Evolutionary conservation across 2,888 invertebrate genomes (phyloP), one percentile per base, ranked within the genome.

Genomic region (Halictus quadricinctus): DNA sequence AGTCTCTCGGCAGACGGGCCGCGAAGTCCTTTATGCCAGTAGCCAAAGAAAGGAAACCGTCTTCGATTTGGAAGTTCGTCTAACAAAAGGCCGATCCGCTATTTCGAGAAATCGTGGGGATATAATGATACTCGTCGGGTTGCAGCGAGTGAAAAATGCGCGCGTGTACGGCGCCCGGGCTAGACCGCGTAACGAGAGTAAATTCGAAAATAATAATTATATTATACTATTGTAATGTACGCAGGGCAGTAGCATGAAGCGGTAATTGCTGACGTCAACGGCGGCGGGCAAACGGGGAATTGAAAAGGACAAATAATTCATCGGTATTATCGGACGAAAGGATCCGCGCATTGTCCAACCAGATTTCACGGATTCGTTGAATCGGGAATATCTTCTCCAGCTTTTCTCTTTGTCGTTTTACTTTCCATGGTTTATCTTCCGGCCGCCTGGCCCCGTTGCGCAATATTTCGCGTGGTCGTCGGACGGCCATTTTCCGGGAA

Each of bases 271-370:
- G 60, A 60, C 1, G 25, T 5, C 8, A 25, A 25, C 18, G 21
- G 60, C 60, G 4, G 60, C 6, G 10, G n/a, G 25, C 25, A 25
- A 25, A 13, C 13, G 25, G 6, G 13, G 25, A 21, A 21, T 36
- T 36, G 36, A 36, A 21, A 18, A 76, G 75, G 79, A 66, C 64
- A 13, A 21, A 43, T 76, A 66, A 36, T 66, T 58, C 25, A 50
- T 29, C 10, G 8, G 18, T 41, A 18, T 69, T 41, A 69, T 69
- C 66, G 41, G 41, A 41, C 66, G 36, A 36, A 7, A 18, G 41
- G 10, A 36, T 10, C 18, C 18, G 66, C 29, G 66, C 21, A 36
- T 66, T 36, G 66, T 25, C 13, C 36, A 18, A 29, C 21, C 36
- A 18, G 18, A 66, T 66, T 66, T 36, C 66, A 36, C 18, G 36